A percentile compares a stretch with the other conserved stretches of the same genome.
Evolutionary conservation across 2,797 vertebrate genomes (phyloP).

Genomic region (Xenops minutus): DNA sequence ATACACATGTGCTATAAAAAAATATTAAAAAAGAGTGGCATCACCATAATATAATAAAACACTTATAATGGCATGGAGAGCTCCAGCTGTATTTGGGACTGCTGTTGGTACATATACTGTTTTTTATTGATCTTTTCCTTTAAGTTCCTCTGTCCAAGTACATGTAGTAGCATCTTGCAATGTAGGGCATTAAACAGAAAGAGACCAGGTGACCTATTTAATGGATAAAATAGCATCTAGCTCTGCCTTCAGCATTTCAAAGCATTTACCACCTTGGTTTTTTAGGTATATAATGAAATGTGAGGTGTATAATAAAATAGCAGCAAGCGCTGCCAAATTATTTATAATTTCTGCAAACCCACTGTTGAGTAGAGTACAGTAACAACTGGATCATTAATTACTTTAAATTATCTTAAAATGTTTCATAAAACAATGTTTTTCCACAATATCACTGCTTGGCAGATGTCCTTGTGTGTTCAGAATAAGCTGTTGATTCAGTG

Average conservation of each 20-base stretch:
- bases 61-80: background rate
- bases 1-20: background rate
- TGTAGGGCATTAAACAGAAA: background rate
- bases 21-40: background rate
- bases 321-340: background rate
- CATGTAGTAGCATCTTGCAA: background rate
- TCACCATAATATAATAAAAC: background rate
- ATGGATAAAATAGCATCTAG: background rate
- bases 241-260: background rate
- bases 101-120: background rate
- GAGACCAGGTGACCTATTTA: background rate
- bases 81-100: background rate
- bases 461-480: background rate
- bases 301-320: background rate
- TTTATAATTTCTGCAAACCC: background rate
- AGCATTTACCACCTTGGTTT: background rate
- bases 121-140: background rate
- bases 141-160: background rate
- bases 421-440: background rate
- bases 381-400: background rate
- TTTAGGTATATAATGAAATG: background rate
- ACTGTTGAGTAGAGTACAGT: background rate
- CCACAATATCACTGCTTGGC: background rate
- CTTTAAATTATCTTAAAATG: background rate
- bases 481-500: background rate